phyloP scores from a whole-genome alignment of 2,888 invertebrate genomes.

The Drosophila anomelani region DNA sequence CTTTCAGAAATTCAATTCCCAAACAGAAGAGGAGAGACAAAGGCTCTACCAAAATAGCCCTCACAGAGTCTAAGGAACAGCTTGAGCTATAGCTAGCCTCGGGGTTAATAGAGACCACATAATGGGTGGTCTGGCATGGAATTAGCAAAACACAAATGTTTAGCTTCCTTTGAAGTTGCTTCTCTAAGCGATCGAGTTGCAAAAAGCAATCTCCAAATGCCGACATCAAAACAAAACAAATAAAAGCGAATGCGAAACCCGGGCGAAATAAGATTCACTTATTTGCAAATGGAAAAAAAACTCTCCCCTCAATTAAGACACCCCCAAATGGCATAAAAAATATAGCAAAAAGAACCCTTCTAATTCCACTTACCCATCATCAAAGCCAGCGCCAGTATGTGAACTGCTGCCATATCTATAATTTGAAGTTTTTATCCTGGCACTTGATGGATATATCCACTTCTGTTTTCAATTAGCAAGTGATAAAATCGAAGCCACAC shows the following conservation, averaged over 20 bases:
- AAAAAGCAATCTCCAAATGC: constrained; percentile 20
- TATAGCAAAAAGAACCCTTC: background rate
- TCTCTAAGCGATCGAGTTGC: constrained; percentile 17
- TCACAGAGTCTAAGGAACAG: constrained; percentile 4
- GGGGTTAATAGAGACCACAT: constrained; percentile 31
- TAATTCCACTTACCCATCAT: constrained; percentile 59
- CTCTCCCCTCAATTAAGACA: constrained; percentile 12
- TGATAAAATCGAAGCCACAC: constrained; percentile 37
- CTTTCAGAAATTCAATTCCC: constrained; percentile 60
- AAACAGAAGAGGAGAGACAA: constrained; percentile 36
- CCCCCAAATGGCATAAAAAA: background rate
- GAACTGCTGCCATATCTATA: constrained; percentile 47
- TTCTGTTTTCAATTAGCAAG: constrained; percentile 65
- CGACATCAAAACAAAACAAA: constrained; percentile 28
- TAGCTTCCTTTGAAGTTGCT: constrained; percentile 36
- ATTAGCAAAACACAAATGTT: constrained; percentile 25
- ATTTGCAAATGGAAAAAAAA: background rate
- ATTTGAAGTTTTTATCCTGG: constrained; percentile 33
- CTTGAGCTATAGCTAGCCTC: background rate
- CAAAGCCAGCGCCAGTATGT: constrained; percentile 39
- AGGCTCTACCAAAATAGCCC: constrained; percentile 32
- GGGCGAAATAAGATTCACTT: constrained; percentile 14
- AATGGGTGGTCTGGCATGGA: constrained; percentile 30
- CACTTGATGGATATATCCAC: constrained; percentile 12
- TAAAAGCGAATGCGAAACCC: constrained; percentile 18